Evolutionary conservation across 2,888 invertebrate genomes (phyloP).

Genomic region (Phyto melanocephala): DNA sequence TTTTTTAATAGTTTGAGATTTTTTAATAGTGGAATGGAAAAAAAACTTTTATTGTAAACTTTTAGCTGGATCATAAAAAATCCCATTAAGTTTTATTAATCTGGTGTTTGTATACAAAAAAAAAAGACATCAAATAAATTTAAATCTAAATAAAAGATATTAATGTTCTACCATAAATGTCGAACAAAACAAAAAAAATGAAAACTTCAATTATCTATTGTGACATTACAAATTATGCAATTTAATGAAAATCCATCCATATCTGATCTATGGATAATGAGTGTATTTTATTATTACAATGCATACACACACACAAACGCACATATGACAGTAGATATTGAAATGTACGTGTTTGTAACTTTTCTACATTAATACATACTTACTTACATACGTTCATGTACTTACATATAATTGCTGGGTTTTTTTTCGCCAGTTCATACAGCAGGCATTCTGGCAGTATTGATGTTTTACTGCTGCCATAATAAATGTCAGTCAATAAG

Average conservation of each 20-base stretch:
- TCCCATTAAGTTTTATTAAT: not conserved
- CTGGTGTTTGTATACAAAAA: not conserved
- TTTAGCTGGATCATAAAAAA: not conserved
- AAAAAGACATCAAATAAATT: not conserved
- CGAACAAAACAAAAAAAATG: constrained; percentile 20
- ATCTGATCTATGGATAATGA: constrained; percentile 63
- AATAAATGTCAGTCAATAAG: constrained; percentile 65
- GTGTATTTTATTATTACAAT: constrained; percentile 47
- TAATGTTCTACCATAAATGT: constrained; percentile 14
- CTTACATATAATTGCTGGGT: not conserved
- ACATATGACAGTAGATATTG: no score
- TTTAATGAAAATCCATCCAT: constrained; percentile 63
- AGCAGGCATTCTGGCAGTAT: constrained; percentile 1
- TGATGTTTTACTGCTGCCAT: constrained; percentile 60
- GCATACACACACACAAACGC: not conserved
- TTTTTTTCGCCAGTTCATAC: not conserved
- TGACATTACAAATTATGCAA: constrained; percentile 64
- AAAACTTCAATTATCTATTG: constrained; percentile 64
- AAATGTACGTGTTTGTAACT: constrained; percentile 21
- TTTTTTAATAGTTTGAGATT: no score
- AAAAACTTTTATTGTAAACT: no score
- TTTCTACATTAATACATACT: constrained; percentile 18
- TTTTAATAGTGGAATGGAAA: no score
- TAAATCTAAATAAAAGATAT: constrained; percentile 38
- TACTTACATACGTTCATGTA: not conserved